Evolutionary conservation across 1,140 invertebrate genomes (phyloP), one percentile per base, ranked within the genome.

Genomic region (Zaprionus lachaisei): DNA sequence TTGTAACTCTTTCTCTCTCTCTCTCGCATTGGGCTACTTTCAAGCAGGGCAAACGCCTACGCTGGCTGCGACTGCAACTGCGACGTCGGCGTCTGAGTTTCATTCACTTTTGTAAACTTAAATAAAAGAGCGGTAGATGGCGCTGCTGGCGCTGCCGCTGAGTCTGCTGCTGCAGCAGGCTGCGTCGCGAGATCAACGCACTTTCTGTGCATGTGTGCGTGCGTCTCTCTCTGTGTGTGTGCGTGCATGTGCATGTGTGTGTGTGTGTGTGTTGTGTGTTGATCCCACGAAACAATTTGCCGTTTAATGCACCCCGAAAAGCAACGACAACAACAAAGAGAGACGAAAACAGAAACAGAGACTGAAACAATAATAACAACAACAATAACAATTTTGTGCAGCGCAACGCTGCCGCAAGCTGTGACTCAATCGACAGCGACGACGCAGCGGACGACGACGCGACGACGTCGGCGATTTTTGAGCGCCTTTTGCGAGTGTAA

Each of bases 261-360:
- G 47, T 26, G 20, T 54, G 64, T 64, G 28, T 51, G 54, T 44
- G 85, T 89, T 64, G 28, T 51, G 54, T 44, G 85, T 89, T 89
- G 85, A 89, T 89, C 85, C 85, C 85, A 89, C 85, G 81, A 89
- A 89, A 90, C 85, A 89, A 89, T 89, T 89, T 89, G 85, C 85
- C 81, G 85, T 89, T 89, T 90, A 89, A 90, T 89, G 84, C 85
- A 90, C 85, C 85, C 81, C 56, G 74, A 89, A 85, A 85, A 83
- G 34, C 31, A 24, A 76, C 75, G 77, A 73, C 51, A 77, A 77
- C 54, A 69, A 71, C 28, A 69, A 17, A 44, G 20, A 58, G 34
- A 54, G 41, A 17, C 41, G 41, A 47, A 41, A 41, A 41, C 38
- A 41, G 38, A 41, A 47, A 47, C 64, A 72, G 31, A 38, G 26